These are phyloP conservation scores for Drosophila oshimai DNA, from an alignment of 1,140 invertebrate species.

Conservation along the genomic window DNA sequence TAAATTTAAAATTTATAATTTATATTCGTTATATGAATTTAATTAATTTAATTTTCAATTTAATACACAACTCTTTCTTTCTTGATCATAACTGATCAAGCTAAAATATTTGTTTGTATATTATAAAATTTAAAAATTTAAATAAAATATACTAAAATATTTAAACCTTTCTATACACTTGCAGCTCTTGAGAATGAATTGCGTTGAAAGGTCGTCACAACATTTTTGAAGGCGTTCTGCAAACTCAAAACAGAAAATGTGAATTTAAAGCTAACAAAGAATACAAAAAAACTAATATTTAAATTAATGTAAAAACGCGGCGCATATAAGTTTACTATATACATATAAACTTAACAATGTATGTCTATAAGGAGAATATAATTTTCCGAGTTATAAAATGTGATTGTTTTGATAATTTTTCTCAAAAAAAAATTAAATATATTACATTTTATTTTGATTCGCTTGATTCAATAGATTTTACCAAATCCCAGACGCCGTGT, in stretches of 20 bases:
- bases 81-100: no score
- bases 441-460: neutral
- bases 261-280: slow-evolving; percentile 20
- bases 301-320: neutral
- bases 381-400: slow-evolving; percentile 35
- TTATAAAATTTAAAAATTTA: no score
- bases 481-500: neutral
- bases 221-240: slow-evolving; percentile 7
- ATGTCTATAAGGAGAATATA: slow-evolving; percentile 31
- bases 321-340: slow-evolving; percentile 12
- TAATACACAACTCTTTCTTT: no score
- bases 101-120: neutral
- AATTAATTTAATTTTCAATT: no score
- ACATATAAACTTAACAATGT: neutral
- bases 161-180: neutral
- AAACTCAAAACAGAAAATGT: slow-evolving; percentile 5
- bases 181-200: slow-evolving; percentile 7
- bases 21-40: no score
- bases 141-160: no score
- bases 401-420: slow-evolving; percentile 1
- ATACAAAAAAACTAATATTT: neutral
- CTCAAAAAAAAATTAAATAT: neutral
- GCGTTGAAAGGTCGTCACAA: slow-evolving; percentile 1
- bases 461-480: neutral
- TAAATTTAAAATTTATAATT: no score